Conservation (phyloP, 1,140 invertebrate species). For the Drosophila yakuba region DNA sequence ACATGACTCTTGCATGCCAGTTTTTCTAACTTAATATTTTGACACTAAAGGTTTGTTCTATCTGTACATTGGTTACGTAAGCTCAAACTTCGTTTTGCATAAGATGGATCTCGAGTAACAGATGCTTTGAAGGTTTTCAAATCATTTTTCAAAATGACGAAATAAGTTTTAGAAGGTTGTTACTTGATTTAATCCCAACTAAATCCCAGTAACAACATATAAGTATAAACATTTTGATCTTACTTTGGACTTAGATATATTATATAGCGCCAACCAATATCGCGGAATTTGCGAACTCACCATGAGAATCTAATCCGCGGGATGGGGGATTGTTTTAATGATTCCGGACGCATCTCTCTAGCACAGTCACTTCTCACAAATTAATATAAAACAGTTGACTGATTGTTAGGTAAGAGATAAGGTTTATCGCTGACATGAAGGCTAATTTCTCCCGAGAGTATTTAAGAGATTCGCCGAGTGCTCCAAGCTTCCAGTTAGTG, state of each 20-base stretch:
- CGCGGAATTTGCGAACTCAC: not conserved
- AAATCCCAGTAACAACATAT: no score
- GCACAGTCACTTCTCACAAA: conserved; percentile 10
- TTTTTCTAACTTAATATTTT: no score
- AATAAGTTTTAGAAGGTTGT: no score
- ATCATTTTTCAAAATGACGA: no score
- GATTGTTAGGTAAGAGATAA: conserved; percentile 16
- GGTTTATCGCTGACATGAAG: not conserved
- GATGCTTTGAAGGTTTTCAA: no score
- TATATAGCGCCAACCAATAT: not conserved
- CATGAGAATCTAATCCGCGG: not conserved
- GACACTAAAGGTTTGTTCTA: no score
- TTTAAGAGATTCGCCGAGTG: conserved; percentile 8
- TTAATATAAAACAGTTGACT: not conserved
- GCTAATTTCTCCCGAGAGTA: not conserved
- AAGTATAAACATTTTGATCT: not conserved
- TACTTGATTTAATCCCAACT: not conserved
- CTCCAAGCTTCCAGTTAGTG: not conserved
- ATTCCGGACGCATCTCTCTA: not conserved
- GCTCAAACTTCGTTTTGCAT: no score
- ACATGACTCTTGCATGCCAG: not conserved
- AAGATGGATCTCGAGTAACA: no score
- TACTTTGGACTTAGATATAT: not conserved
- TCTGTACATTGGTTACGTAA: no score
- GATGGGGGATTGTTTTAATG: conserved; percentile 7